Base-by-base conservation (phyloP, 2,113 vertebrate species). In the Triplophysa tibetana region DNA sequence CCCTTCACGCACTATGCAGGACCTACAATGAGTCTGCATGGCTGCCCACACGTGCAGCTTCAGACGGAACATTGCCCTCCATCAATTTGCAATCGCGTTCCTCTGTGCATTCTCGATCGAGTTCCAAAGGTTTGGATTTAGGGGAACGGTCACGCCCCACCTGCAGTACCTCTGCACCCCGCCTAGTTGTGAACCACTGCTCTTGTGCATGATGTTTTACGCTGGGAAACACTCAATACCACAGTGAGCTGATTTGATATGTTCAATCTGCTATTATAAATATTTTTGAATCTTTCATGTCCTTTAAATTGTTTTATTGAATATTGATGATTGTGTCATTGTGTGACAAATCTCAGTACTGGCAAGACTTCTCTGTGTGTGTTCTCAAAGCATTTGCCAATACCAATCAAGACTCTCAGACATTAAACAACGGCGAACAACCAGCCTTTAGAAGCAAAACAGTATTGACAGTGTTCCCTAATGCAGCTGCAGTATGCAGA, bases 381-480 rank as follows among this genome's bases (percentile, higher is more conserved):
- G 43, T 24, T 50, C 43, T 69, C 21, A 24, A 29, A 70, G 26
- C 23, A 70, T 52, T 52, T 29, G 24, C 8, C 45, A 29, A 29
- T 10, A 54, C 14, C 23, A 54, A 17, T 70, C 45, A 29, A 72
- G 69, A 8, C 19, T 58, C 16, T 58, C 54, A 58, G 54, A n/a
- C 54, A 58, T 58, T 58, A 58, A 58, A 58, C 54, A n/a, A 58
- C 2, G 8, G 19, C n/a, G 54, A 33, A 54, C 33, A 56, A 70
- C 52, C 48, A 70, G 64, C 64, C n/a, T 66, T 75, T 79, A 69
- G 68, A 68, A 75, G 70, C 58, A 58, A 64, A 45, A 76, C 65
- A 23, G 52, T 21, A 70, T 70, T 23, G 10, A 21, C 48, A 56
- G 66, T 60, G 43, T 26, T 64, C 56, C 17, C 16, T 56, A 50